These are phyloP conservation scores for Tenthredo livida DNA, from an alignment of 2,888 invertebrate genomes.

Conservation along the genomic window DNA sequence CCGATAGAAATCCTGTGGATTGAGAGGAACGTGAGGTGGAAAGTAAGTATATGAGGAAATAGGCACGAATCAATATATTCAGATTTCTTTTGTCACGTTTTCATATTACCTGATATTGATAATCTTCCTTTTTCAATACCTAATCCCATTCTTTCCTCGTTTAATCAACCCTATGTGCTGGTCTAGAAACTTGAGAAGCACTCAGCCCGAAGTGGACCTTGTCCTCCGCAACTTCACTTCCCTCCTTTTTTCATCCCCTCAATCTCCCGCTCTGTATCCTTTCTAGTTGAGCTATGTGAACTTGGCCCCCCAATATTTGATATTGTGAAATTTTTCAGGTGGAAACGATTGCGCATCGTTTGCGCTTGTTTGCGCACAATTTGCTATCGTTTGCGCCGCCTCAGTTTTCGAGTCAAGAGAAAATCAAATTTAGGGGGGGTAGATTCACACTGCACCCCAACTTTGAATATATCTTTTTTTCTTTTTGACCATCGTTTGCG, in stretches of 20 bases:
- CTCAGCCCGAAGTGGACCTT: slow-evolving; percentile 42
- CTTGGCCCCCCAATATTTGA: no score
- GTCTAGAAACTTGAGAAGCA: slow-evolving; percentile 34
- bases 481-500: no score
- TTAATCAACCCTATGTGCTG: slow-evolving; percentile 45
- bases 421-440: no score
- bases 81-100: background rate
- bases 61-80: background rate
- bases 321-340: no score
- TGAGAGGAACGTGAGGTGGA: background rate
- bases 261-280: background rate
- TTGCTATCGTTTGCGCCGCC: no score
- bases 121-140: background rate
- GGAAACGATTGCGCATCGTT: no score
- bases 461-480: no score
- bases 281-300: no score
- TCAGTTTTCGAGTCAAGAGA: no score
- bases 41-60: background rate
- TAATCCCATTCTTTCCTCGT: slow-evolving; percentile 18
- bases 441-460: no score
- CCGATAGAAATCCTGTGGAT: background rate
- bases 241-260: background rate
- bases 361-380: no score
- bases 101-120: background rate
- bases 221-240: background rate